Evolutionary conservation across 2,797 vertebrate species (phyloP).

Genomic region (Crocodylus rhombifer): DNA sequence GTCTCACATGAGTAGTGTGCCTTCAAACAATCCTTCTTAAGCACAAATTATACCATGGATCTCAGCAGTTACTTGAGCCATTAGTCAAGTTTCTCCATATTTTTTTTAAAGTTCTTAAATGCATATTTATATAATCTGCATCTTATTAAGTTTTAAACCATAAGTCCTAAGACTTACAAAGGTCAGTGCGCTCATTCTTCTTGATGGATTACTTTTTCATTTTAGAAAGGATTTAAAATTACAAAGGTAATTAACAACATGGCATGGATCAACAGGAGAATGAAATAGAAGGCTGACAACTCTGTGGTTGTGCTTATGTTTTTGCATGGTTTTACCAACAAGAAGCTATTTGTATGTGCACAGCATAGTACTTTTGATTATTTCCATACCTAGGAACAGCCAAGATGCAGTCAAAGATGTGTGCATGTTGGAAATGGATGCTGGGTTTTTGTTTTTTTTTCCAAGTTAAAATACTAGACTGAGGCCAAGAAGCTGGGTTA

Average conservation of each 20-base stretch:
- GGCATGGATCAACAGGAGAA: constrained; percentile 9
- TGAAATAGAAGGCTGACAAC: constrained; percentile 18
- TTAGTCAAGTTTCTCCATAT: constrained; percentile 29
- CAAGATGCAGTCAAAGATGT: too few relatives aligned
- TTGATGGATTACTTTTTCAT: neutral
- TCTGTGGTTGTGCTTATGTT: neutral
- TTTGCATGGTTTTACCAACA: rapidly evolving
- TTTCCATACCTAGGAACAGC: too few relatives aligned
- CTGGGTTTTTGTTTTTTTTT: too few relatives aligned
- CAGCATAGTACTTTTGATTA: neutral
- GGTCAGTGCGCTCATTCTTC: constrained; percentile 5
- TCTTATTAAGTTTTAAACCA: constrained; percentile 49
- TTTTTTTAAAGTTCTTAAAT: constrained; percentile 57
- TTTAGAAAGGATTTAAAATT: constrained; percentile 8
- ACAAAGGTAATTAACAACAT: neutral
- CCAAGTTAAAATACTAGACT: too few relatives aligned
- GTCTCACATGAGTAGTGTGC: constrained; percentile 18
- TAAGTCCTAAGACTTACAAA: constrained; percentile 41
- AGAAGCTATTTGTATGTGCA: neutral
- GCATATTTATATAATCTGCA: constrained; percentile 56
- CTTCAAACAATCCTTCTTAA: constrained; percentile 44
- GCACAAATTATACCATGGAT: constrained; percentile 16
- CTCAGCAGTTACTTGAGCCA: neutral
- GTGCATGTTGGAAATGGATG: too few relatives aligned
- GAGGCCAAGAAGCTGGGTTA: too few relatives aligned